Percentiles rank a stretch among this genome's conserved stretches.
Conservation (phyloP, 1,140 invertebrate species). For the Philaenus spumarius region DNA sequence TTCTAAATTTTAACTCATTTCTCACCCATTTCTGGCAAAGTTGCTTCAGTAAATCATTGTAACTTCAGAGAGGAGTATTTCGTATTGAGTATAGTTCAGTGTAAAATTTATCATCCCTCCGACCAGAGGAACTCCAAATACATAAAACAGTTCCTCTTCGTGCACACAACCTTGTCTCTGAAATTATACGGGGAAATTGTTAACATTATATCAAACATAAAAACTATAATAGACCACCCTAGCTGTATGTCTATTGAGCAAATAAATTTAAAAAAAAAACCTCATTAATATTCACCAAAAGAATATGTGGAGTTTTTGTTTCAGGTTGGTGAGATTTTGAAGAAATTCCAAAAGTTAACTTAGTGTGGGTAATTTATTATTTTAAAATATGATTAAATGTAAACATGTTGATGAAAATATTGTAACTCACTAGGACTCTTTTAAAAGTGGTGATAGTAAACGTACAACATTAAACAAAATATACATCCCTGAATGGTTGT, state of each 20-base stretch:
- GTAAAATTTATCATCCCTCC: slow-evolving; percentile 69
- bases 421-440: too few relatives aligned
- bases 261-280: background rate
- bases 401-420: too few relatives aligned
- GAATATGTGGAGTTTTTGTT: background rate
- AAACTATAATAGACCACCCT: background rate
- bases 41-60: slow-evolving; percentile 95
- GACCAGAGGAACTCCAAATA: slow-evolving; percentile 77
- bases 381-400: too few relatives aligned
- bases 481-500: too few relatives aligned
- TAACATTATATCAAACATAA: background rate
- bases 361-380: too few relatives aligned
- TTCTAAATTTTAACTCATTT: too few relatives aligned
- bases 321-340: too few relatives aligned
- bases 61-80: slow-evolving; percentile 81
- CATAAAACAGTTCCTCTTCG: slow-evolving; percentile 87
- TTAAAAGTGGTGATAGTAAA: too few relatives aligned
- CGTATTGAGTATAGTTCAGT: slow-evolving; percentile 82
- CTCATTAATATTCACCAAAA: too few relatives aligned
- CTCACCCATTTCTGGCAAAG: slow-evolving; percentile 95
- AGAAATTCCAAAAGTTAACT: too few relatives aligned
- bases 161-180: slow-evolving; percentile 82
- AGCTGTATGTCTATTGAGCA: background rate
- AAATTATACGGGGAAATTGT: slow-evolving; percentile 10
- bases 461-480: too few relatives aligned